These are phyloP conservation scores for Coracias cyanogaster DNA, from an alignment of 2,797 vertebrate genomes.

Conservation along the genomic window DNA sequence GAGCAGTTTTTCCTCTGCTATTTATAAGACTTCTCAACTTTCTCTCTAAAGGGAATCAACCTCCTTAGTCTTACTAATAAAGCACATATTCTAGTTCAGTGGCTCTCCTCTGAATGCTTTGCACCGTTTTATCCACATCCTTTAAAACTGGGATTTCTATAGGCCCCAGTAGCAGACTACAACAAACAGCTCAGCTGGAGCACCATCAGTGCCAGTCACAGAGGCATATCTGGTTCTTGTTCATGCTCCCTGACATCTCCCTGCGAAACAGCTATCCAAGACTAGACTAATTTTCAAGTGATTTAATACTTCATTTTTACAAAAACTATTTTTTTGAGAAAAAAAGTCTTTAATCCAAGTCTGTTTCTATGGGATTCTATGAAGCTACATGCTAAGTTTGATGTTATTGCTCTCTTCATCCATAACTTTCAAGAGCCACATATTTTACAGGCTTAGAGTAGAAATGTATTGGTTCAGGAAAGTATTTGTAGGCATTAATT, in stretches of 20 bases:
- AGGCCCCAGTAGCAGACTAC: background rate
- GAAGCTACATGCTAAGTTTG: background rate
- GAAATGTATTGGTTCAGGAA: background rate
- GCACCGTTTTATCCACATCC: background rate
- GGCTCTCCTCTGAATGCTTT: background rate
- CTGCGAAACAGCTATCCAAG: background rate
- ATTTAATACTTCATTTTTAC: background rate
- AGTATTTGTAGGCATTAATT: background rate
- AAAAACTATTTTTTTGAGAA: background rate
- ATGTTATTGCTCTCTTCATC: background rate
- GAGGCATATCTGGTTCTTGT: background rate
- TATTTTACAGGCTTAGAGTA: background rate
- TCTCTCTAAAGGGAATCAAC: background rate
- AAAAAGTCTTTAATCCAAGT: background rate
- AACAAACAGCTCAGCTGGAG: background rate
- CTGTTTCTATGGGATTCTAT: background rate
- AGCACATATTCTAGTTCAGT: background rate
- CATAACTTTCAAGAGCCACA: background rate
- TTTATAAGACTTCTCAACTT: background rate
- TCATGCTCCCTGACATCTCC: background rate
- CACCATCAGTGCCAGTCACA: background rate
- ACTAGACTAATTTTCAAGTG: background rate
- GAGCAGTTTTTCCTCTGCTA: background rate
- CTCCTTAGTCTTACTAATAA: background rate
- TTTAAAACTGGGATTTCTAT: background rate